Evolutionary conservation across 2,888 invertebrate species (phyloP).

Genomic region (Tipula unca): DNA sequence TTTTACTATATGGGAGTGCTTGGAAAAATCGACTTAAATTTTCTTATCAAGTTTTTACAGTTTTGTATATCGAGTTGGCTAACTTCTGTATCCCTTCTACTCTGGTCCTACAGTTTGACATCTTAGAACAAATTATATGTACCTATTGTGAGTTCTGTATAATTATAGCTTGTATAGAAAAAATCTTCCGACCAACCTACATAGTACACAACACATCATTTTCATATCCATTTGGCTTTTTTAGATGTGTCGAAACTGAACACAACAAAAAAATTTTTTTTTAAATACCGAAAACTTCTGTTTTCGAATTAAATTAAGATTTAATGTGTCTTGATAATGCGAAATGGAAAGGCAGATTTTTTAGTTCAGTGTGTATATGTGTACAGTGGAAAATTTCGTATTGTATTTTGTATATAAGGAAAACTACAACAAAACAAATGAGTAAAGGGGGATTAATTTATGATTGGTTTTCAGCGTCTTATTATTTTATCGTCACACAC

Average conservation of each 20-base stretch:
- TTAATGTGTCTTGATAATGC: neutral
- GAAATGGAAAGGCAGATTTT: neutral
- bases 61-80: too few relatives aligned
- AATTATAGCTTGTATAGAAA: too few relatives aligned
- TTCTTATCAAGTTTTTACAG: too few relatives aligned
- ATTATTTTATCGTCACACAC: neutral
- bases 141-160: too few relatives aligned
- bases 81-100: too few relatives aligned
- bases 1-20: too few relatives aligned
- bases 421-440: neutral
- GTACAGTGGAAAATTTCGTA: neutral
- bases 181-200: neutral
- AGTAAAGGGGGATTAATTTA: neutral
- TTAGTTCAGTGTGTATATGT: neutral
- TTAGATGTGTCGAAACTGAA: neutral
- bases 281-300: neutral
- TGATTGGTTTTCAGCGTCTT: neutral
- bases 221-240: neutral
- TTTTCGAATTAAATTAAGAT: conserved; percentile 14
- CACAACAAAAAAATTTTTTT: neutral
- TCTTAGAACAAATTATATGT: too few relatives aligned
- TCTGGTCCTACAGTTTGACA: too few relatives aligned
- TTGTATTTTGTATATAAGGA: neutral
- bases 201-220: neutral
- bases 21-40: too few relatives aligned